Evolutionary conservation across 2,888 invertebrate species (phyloP), one percentile per base, ranked within the genome.

Genomic region (Drosophila diplacantha): DNA sequence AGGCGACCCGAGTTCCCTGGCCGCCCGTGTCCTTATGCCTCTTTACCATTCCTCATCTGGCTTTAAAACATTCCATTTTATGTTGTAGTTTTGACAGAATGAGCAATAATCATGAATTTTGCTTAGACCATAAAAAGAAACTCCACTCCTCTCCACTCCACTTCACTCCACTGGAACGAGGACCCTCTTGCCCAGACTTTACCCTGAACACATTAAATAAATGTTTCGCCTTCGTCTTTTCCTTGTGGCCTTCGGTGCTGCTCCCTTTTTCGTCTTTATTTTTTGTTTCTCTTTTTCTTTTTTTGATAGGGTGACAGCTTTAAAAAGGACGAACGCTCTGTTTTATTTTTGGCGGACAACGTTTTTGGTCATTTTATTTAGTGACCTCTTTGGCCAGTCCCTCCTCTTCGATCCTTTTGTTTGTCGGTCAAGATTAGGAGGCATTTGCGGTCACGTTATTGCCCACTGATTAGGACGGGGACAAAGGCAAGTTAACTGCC

Each of bases 61-160:
- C 80, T 79, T 78, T 82, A 79, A 83, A 61, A 84, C 80, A 83
- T 79, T 79, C 82, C 77, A 65, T 84, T 79, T 79, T 79, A 79
- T 79, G 84, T 79, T 82, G 76, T 79, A 79, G 84, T 79, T 79
- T 83, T 79, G 78, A 83, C 78, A 79, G 84, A 79, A 79, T 79
- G 78, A 79, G 81, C 83, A 83, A 81, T 81, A 84, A 81, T 84
- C 83, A 81, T 84, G 80, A 81, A 81, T 81, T 83, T 81, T 83
- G 75, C 70, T 77, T 71, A 74, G 78, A 65, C 82, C 74, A 78
- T 78, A 83, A 84, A 80, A 71, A 66, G 50, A 20, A 46, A 46
- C 44, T 46, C 44, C 6, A 24, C 14, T 29, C n/a, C 32, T 14
- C 14, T n/a, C n/a, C 39, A 44, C 44, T 46, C 24, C 5, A 34